Conservation (phyloP, 2,888 invertebrate genomes). For the Drosophila imparisetae region DNA sequence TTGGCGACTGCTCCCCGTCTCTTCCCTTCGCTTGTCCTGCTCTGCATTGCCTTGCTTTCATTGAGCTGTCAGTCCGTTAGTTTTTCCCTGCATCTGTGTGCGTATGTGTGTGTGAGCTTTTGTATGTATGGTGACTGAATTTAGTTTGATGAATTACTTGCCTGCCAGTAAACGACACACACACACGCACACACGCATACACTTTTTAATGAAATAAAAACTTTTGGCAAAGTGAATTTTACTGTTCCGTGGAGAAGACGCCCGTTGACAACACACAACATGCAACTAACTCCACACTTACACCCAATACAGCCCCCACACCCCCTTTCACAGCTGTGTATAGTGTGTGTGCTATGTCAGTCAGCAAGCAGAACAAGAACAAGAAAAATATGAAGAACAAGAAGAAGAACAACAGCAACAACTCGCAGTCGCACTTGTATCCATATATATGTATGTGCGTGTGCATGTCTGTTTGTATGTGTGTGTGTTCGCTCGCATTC, state of each 20-base stretch:
- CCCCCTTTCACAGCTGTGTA: slow-evolving; percentile 39
- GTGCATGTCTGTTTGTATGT: slow-evolving; percentile 4
- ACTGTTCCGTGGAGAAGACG: slow-evolving; percentile 70
- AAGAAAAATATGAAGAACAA: neutral
- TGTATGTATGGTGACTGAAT: slow-evolving; percentile 63
- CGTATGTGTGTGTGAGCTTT: slow-evolving; percentile 10
- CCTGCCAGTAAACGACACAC: slow-evolving; percentile 72
- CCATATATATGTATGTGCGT: slow-evolving; percentile 14
- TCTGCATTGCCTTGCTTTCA: slow-evolving; percentile 44
- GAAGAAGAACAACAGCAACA: slow-evolving; percentile 12
- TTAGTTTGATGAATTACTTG: slow-evolving; percentile 79
- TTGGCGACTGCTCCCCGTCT: slow-evolving; percentile 40
- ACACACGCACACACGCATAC: slow-evolving; percentile 41
- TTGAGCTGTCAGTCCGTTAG: slow-evolving; percentile 66
- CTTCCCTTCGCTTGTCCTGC: neutral
- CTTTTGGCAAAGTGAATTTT: slow-evolving; percentile 81
- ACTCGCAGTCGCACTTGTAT: slow-evolving; percentile 17
- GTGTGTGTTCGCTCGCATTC: neutral
- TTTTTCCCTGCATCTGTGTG: slow-evolving; percentile 22
- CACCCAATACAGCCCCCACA: neutral
- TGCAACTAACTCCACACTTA: slow-evolving; percentile 44
- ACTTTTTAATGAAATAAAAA: slow-evolving; percentile 81
- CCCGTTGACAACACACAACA: slow-evolving; percentile 54
- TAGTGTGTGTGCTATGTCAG: slow-evolving; percentile 49
- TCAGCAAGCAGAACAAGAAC: slow-evolving; percentile 12